Conservation (phyloP, 2,797 vertebrate species). For the Chaetophractus vellerosus region DNA sequence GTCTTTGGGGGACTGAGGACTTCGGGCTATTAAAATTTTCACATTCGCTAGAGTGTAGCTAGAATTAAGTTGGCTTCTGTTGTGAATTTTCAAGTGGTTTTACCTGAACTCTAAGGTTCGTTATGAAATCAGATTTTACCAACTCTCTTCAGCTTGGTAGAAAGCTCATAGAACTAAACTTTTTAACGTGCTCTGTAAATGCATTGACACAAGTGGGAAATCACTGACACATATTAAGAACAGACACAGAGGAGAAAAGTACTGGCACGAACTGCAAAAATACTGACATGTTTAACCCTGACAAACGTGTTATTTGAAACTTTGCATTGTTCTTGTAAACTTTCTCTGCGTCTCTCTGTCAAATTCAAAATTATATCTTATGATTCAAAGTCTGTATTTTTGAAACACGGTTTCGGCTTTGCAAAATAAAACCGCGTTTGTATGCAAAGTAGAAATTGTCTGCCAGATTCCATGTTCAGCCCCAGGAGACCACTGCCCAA, state of each 20-base stretch:
- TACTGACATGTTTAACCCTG: rapidly evolving
- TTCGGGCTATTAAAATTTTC: rapidly evolving
- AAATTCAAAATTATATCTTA: not conserved
- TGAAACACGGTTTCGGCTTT: not conserved
- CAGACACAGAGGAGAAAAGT: rapidly evolving
- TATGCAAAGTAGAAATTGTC: rapidly evolving
- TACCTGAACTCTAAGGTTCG: not conserved
- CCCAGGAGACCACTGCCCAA: rapidly evolving
- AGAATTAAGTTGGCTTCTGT: rapidly evolving
- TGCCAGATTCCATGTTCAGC: rapidly evolving
- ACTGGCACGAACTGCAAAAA: not conserved
- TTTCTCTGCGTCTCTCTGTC: rapidly evolving
- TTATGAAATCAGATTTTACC: not conserved
- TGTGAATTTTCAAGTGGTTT: not conserved
- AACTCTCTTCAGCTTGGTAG: not conserved
- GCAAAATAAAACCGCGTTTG: not conserved
- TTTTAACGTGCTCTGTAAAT: not conserved
- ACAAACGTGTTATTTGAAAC: not conserved
- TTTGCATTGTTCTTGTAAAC: rapidly evolving
- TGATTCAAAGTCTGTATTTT: not conserved
- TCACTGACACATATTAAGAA: rapidly evolving
- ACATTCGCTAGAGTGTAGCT: rapidly evolving
- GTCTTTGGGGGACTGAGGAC: rapidly evolving
- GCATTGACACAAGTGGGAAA: rapidly evolving
- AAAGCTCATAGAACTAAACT: not conserved